Evolutionary conservation across 1,140 invertebrate species (phyloP).

Genomic region (Orchesella cincta): DNA sequence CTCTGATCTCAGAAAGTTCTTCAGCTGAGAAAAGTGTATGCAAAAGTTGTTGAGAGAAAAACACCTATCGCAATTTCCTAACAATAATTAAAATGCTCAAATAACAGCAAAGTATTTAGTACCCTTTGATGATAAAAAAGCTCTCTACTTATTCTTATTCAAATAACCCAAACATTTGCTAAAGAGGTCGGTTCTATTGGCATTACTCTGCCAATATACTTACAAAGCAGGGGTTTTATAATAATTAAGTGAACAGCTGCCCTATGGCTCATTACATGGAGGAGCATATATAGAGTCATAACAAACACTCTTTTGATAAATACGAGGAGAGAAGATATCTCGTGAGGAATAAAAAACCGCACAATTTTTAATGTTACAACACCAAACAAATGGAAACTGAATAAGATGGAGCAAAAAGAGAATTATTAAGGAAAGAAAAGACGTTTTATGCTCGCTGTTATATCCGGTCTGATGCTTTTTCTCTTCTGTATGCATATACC

Average conservation of each 20-base stretch:
- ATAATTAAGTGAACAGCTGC: too few species aligned
- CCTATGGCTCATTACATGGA: too few species aligned
- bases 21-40: too few species aligned
- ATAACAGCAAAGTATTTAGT: not conserved
- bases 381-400: not conserved
- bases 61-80: not conserved
- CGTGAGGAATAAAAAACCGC: too few species aligned
- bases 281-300: too few species aligned
- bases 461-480: constrained; percentile 24
- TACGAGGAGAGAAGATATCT: too few species aligned
- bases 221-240: too few species aligned
- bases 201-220: too few species aligned
- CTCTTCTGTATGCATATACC: not conserved
- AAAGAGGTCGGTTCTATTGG: too few species aligned
- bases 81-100: not conserved
- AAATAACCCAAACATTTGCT: not conserved
- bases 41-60: too few species aligned
- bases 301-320: too few species aligned
- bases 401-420: constrained; percentile 3
- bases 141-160: not conserved
- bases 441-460: constrained; percentile 13
- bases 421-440: constrained; percentile 23
- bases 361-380: not conserved
- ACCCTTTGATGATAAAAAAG: not conserved
- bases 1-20: not conserved